phyloP scores from a whole-genome alignment of 2,888 invertebrate genomes.

The Oxytorus armatus region DNA sequence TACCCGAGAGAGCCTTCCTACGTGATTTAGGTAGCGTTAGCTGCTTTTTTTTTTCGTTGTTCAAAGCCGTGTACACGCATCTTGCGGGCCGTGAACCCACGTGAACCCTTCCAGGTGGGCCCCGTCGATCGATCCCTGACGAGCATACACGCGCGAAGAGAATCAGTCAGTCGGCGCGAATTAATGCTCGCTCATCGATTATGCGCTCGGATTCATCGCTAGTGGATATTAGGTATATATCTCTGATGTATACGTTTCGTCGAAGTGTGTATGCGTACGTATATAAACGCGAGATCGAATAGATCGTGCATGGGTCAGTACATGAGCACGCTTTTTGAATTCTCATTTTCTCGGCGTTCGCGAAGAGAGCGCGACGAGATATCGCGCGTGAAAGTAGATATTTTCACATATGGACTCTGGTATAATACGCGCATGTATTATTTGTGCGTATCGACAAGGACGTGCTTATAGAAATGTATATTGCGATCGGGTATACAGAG shows the following conservation, averaged over 20 bases:
- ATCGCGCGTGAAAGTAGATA: constrained; percentile 49
- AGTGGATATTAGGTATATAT: constrained; percentile 51
- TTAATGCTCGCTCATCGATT: constrained; percentile 83
- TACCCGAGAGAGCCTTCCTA: constrained; percentile 66
- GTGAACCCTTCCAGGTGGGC: constrained; percentile 75
- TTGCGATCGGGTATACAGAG: constrained; percentile 36
- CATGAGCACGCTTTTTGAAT: constrained; percentile 39
- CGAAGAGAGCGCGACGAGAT: constrained; percentile 15
- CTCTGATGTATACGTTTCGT: neutral
- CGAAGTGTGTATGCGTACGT: neutral
- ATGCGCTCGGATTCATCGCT: constrained; percentile 72
- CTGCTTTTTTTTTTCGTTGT: constrained; percentile 48
- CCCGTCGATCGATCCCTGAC: constrained; percentile 72
- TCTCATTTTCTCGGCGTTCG: constrained; percentile 40
- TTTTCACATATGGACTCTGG: constrained; percentile 33
- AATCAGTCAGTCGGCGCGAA: constrained; percentile 81
- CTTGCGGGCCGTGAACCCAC: constrained; percentile 71
- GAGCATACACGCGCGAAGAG: constrained; percentile 68
- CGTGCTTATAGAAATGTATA: constrained; percentile 18
- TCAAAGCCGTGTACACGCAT: constrained; percentile 63
- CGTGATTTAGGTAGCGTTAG: constrained; percentile 80
- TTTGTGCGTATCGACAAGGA: constrained; percentile 60
- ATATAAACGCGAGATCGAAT: constrained; percentile 17
- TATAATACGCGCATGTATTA: constrained; percentile 27
- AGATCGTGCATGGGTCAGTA: constrained; percentile 53